Percentiles rank a stretch among this genome's conserved stretches.
Conservation (phyloP, 2,113 vertebrate species). For the Garra rufa region DNA sequence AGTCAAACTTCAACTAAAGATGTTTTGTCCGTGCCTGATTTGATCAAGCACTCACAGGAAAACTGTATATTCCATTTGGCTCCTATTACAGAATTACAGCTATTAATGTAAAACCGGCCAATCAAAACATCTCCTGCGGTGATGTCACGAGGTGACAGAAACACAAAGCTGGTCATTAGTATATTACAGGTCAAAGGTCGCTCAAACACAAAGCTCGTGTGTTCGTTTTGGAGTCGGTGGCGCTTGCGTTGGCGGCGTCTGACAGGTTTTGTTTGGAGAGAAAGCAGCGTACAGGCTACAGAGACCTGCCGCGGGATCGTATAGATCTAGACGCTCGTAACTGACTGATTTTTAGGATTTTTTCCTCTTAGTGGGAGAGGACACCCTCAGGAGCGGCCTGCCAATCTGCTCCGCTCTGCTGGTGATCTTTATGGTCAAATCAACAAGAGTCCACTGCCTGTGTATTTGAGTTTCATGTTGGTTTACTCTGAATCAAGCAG, state of each 20-base stretch:
- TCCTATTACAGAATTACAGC: background rate
- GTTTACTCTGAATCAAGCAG: background rate
- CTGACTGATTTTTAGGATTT: conserved; percentile 18
- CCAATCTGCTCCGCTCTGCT: background rate
- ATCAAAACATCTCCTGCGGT: conserved; percentile 25
- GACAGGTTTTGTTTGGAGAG: conserved; percentile 34
- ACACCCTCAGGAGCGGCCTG: background rate
- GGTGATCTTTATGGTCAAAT: background rate
- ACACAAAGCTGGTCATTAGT: conserved; percentile 17
- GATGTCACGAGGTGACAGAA: conserved; percentile 7
- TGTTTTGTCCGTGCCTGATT: background rate
- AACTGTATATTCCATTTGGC: background rate
- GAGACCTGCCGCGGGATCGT: background rate
- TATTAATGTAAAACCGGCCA: conserved; percentile 10
- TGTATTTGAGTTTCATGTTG: background rate
- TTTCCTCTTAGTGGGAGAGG: background rate
- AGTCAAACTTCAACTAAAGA: background rate
- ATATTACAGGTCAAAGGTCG: conserved; percentile 11
- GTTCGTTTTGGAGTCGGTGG: conserved; percentile 32
- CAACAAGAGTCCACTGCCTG: background rate
- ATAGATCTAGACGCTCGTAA: background rate
- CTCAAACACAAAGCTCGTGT: conserved; percentile 10
- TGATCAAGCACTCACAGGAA: background rate
- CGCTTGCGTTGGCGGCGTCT: conserved; percentile 31
- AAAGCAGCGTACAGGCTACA: conserved; percentile 7